Percentiles rank a stretch among this genome's conserved stretches.
Evolutionary conservation across 2,888 invertebrate genomes (phyloP).

Genomic region (Notocelia uddmanniana): DNA sequence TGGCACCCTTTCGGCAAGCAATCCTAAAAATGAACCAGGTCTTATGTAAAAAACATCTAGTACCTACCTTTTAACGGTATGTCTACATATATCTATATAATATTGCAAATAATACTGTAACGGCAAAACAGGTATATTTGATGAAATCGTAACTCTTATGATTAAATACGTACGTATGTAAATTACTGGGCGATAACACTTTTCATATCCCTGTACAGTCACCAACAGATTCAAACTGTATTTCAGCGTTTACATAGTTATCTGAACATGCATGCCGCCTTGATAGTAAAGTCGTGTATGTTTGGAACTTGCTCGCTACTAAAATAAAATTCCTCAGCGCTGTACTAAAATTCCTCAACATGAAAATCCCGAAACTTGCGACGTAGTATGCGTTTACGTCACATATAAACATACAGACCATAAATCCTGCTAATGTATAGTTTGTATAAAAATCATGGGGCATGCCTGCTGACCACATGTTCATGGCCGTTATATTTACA

Average conservation of each 20-base stretch:
- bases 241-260: too few relatives aligned
- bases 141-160: background rate
- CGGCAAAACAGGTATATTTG: background rate
- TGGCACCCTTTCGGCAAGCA: too few relatives aligned
- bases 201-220: too few relatives aligned
- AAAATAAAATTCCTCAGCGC: too few relatives aligned
- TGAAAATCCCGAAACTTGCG: conserved; percentile 5
- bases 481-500: conserved; percentile 1
- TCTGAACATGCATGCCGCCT: too few relatives aligned
- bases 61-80: background rate
- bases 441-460: conserved; percentile 50
- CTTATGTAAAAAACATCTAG: too few relatives aligned
- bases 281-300: too few relatives aligned
- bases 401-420: conserved; percentile 54
- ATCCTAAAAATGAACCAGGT: too few relatives aligned
- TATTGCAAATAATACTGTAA: background rate
- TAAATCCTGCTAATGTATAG: conserved; percentile 56
- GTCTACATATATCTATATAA: background rate
- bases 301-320: too few relatives aligned
- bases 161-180: background rate
- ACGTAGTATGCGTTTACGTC: conserved; percentile 47
- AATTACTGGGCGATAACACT: conserved; percentile 15
- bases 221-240: too few relatives aligned
- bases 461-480: conserved; percentile 61
- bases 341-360: background rate